phyloP scores from a whole-genome alignment of 2,113 vertebrate species.

The Helogale parvula region DNA sequence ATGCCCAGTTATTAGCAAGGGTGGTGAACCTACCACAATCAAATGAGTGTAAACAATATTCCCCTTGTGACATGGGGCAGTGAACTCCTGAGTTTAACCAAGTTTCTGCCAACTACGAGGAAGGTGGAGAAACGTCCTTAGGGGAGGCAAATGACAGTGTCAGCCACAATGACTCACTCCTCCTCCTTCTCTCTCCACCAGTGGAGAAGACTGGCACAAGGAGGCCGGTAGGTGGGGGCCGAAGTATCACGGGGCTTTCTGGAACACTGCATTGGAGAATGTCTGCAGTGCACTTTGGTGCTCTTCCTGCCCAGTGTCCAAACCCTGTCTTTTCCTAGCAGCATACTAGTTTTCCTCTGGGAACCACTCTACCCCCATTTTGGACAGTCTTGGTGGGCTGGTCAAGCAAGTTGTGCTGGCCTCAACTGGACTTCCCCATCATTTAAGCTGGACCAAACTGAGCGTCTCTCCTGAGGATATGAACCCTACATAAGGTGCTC shows the following conservation, averaged over 20 bases:
- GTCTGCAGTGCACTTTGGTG: background rate
- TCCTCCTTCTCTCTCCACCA: background rate
- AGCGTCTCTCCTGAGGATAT: background rate
- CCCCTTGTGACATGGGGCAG: background rate
- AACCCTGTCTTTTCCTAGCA: background rate
- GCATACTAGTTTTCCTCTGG: background rate
- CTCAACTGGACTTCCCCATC: background rate
- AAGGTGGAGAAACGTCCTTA: background rate
- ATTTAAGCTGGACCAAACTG: background rate
- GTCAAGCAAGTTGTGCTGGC: background rate
- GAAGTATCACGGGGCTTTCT: background rate
- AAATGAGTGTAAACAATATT: background rate
- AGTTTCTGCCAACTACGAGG: background rate
- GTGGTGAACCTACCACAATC: background rate
- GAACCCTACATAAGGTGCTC: background rate
- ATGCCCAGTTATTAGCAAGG: background rate
- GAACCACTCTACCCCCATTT: background rate
- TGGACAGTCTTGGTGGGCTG: background rate
- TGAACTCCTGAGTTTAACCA: background rate
- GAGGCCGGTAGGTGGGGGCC: background rate
- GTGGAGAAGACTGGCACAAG: fast-evolving
- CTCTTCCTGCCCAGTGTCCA: too few relatives aligned
- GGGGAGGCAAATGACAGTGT: background rate
- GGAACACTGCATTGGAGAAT: background rate
- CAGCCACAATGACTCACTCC: background rate